Base-by-base conservation (phyloP, 37 sponge, comb jelly and placozoan genomes). In the Mnemiopsis leidyi region DNA sequence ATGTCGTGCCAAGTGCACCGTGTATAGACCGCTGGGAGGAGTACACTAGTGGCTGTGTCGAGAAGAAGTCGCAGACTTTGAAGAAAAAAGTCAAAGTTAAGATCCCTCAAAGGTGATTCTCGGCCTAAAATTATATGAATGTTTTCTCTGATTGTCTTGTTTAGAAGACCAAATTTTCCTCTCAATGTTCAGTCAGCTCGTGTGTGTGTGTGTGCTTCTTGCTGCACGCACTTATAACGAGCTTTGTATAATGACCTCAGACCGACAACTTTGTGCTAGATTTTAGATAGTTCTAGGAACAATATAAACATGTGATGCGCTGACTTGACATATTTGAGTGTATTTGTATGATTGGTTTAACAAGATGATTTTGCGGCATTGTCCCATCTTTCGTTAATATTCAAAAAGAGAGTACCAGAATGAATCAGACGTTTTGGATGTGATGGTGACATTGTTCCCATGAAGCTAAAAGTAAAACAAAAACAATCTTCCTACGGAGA, bases 71-170 rank as follows among this genome's bases (percentile, higher is more conserved):
- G 1, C 20, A 26, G 36, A 34, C 32, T 77, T 31, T 9, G 3
- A 77, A 77, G 79, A 77, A 77, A 32, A 77, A 77, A 36, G 79
- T 77, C 20, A 77, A 77, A 32, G 79, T 77, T 26, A 77, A 77
- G 36, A 77, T 77, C 20, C 79, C 79, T 5, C 79, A 77, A 32
- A 77, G 79, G 79, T 77, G 79, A 77, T 48, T 13, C 61, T 48
- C 5, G 61, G 61, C 13, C 13, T 18, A n/a, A n/a, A n/a, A n/a
- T n/a, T n/a, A n/a, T n/a, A n/a, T n/a, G n/a, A n/a, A n/a, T n/a
- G n/a, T n/a, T n/a, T n/a, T n/a, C n/a, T n/a, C 61, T 48, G 61
- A 48, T 48, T 48, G 61, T 48, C n/a, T n/a, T n/a, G n/a, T n/a
- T n/a, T n/a, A n/a, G n/a, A n/a, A n/a, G n/a, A n/a, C n/a, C n/a